Evolutionary conservation across 2,888 invertebrate genomes (phyloP), one percentile per base, ranked within the genome.

Genomic region (Parnassius apollo): DNA sequence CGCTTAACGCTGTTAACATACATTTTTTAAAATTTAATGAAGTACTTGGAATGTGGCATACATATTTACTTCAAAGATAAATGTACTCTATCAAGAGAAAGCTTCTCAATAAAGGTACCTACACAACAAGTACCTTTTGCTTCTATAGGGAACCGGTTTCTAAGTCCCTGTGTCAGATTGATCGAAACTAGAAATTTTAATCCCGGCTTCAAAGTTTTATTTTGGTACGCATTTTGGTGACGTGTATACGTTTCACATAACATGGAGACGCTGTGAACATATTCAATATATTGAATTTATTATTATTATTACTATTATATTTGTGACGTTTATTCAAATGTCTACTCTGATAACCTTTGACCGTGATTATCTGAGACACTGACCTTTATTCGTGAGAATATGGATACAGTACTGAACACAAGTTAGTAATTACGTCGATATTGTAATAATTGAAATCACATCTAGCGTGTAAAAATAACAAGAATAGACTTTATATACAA

Each of bases 131-230:
- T 64, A 64, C 60, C 57, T 56, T 53, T 57, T 49, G 53, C 49
- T 13, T 11, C 56, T 42, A 35, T 35, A 57, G 44, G 22, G 25
- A 64, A 64, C 64, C 64, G 64, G 64, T 64, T 64, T 57, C 57
- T 59, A 60, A 57, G 52, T 53, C 52, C 56, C 60, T 60, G 53
- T 60, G 57, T 64, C 8, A 57, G 53, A 57, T 60, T 60, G 57
- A 64, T 60, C 60, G 57, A 60, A 60, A 60, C 59, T 64, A 64
- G 64, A 60, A 57, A 64, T 64, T 57, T 53, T 57, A 57, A 57
- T 64, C 60, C 45, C 55, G 48, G 4, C 52, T 53, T 50, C 58
- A 50, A 59, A 51, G 59, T 42, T 62, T 62, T 59, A 56, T 60
- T 64, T 60, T 25, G 64, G 48, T 53, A 9, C 46, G 12, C n/a